Evolutionary conservation across 1,140 invertebrate species (phyloP).

Genomic region (Polypedilum vanderplanki): DNA sequence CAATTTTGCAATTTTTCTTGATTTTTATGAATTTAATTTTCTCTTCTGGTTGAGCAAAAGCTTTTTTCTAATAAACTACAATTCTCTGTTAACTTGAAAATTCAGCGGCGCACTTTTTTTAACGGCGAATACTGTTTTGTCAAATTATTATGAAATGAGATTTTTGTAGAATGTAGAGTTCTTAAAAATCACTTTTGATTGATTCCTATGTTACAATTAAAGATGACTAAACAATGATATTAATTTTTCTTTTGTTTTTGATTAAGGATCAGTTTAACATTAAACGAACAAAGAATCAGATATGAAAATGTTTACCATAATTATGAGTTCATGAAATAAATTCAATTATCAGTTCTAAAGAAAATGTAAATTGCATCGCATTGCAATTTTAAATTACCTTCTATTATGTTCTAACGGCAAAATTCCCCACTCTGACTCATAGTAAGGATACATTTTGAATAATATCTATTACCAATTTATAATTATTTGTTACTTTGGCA

Average conservation of each 20-base stretch:
- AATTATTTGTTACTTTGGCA: too few relatives aligned
- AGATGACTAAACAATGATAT: too few relatives aligned
- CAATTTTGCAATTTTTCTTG: neutral
- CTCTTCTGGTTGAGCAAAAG: neutral
- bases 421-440: conserved; percentile 72
- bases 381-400: conserved; percentile 66
- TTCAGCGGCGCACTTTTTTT: neutral
- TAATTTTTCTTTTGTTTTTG: too few relatives aligned
- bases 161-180: neutral
- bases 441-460: conserved; percentile 57
- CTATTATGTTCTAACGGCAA: conserved; percentile 71
- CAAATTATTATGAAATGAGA: neutral
- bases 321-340: too few relatives aligned
- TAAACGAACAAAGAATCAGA: too few relatives aligned
- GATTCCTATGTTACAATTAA: too few relatives aligned
- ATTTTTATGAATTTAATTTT: neutral
- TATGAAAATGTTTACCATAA: too few relatives aligned
- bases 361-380: too few relatives aligned
- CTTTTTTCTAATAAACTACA: neutral
- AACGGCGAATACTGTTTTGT: neutral
- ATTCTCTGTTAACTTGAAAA: neutral
- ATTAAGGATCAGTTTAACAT: too few relatives aligned
- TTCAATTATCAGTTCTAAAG: too few relatives aligned
- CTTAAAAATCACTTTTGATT: too few relatives aligned
- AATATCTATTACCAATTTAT: too few relatives aligned